These are phyloP conservation scores for Cerastis leucographa DNA, from an alignment of 2,888 invertebrate species.

Conservation along the genomic window DNA sequence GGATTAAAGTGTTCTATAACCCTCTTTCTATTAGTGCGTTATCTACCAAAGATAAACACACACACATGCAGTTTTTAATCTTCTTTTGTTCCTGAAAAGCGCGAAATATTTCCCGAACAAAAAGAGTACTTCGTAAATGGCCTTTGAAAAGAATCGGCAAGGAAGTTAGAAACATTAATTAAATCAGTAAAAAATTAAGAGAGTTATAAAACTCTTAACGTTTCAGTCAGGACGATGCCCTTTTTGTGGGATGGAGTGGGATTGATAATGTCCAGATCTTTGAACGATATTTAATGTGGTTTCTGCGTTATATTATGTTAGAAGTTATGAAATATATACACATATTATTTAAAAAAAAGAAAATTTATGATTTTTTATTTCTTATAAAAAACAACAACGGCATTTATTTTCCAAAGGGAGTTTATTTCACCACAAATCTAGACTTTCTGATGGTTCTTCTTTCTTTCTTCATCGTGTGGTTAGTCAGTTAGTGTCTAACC, in stretches of 20 bases:
- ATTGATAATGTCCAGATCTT: constrained; percentile 47
- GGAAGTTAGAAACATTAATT: constrained; percentile 56
- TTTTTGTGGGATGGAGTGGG: constrained; percentile 30
- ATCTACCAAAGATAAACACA: background rate
- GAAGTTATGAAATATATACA: constrained; percentile 4
- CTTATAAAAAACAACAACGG: too few species aligned
- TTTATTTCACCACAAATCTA: background rate
- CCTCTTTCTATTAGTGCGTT: background rate
- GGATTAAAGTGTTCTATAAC: background rate
- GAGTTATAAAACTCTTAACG: constrained; percentile 57
- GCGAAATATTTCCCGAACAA: constrained; percentile 18
- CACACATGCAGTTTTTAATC: background rate
- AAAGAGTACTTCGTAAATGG: constrained; percentile 29
- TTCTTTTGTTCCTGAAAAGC: background rate
- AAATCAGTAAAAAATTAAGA: constrained; percentile 56
- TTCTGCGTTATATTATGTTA: constrained; percentile 12
- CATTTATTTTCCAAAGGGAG: too few species aligned
- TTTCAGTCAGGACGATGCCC: constrained; percentile 42
- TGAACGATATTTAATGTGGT: constrained; percentile 22
- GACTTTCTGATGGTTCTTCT: background rate
- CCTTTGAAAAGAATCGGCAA: constrained; percentile 42
- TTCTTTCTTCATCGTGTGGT: too few species aligned
- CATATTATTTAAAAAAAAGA: too few species aligned
- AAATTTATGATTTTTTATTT: too few species aligned
- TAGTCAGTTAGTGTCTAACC: too few species aligned